Base-by-base conservation (phyloP, 2,797 vertebrate genomes). In the Emys orbicularis region DNA sequence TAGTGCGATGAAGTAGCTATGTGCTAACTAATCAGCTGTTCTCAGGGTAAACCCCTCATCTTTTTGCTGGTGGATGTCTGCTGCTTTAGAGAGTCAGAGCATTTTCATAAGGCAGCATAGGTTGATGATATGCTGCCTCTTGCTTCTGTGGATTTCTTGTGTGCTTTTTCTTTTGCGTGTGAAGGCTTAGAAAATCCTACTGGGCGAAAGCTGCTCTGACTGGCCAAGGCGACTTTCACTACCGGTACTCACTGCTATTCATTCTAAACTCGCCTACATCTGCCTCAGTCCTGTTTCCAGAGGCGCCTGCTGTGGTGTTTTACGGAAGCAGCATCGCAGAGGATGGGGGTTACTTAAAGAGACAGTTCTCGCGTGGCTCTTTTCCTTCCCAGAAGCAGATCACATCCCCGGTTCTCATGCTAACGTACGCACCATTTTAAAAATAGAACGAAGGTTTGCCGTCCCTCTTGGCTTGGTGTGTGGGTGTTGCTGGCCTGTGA, bases 241-340 rank as follows among this genome's bases (percentile, higher is more conserved):
- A 80, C 80, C 95, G 86, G 93, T 96, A 79, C 90, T 88, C 81
- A 79, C 92, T 59, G 27, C 93, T 96, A 92, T 76, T 95, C 88
- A 86, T 94, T 97, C 95, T 94, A 95, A 96, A 96, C 94, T 97
- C 83, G 84, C 89, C 94, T 97, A 93, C 0, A 8, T 57, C 86
- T 93, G 34, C 89, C 94, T 94, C 65, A 72, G 74, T 93, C 93
- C 95, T 1, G 1, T 95, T 95, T 95, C 92, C 1, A 0, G 83
- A 92, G 90, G 93, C 94, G 90, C 90, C 83, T 86, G 76, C 95
- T 94, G 76, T n/a, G 76, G 81, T 85, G 31, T 83, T 95, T 93
- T 79, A 91, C 91, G 86, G 87, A 89, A 94, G 94, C 77, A 92
- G 4, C 0, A 12, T 80, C 82, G 72, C 74, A 54, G 91, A 91